Evolutionary conservation across 2,888 invertebrate genomes (phyloP).

Genomic region (Zaprionus bogoriensis): DNA sequence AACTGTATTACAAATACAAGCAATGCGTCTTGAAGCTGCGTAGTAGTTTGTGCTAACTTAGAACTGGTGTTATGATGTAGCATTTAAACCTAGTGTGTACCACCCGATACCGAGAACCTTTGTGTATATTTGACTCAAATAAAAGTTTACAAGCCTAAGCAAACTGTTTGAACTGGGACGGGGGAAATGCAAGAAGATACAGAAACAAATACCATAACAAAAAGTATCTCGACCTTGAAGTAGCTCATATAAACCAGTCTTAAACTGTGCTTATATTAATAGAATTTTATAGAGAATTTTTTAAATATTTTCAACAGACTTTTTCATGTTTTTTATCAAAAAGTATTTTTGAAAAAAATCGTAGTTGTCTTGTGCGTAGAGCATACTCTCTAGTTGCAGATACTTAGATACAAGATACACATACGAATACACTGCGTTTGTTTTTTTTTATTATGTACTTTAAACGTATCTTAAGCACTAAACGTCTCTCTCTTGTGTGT

Average conservation of each 20-base stretch:
- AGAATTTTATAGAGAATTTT: too few relatives aligned
- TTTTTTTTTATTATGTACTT: constrained; percentile 67
- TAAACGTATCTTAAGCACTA: constrained; percentile 67
- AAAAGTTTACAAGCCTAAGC: constrained; percentile 41
- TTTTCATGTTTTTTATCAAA: too few relatives aligned
- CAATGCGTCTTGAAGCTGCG: constrained; percentile 44
- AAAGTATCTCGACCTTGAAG: too few relatives aligned
- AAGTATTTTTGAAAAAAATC: too few relatives aligned
- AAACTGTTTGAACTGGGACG: too few relatives aligned
- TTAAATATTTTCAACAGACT: too few relatives aligned
- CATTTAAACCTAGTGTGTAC: constrained; percentile 66
- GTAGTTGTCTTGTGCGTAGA: too few relatives aligned
- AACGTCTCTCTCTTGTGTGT: constrained; percentile 61
- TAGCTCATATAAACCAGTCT: too few relatives aligned
- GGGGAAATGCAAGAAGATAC: too few relatives aligned
- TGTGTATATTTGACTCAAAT: constrained; percentile 67
- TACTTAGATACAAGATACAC: constrained; percentile 2
- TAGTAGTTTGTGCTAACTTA: constrained; percentile 64
- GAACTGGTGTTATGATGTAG: constrained; percentile 65
- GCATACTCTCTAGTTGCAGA: background rate
- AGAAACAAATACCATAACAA: too few relatives aligned
- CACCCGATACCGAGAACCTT: constrained; percentile 49
- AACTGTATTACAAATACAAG: constrained; percentile 56
- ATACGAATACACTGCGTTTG: constrained; percentile 49
- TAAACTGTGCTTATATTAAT: too few relatives aligned